Base-by-base conservation (phyloP, 2,888 invertebrate genomes). In the Leptinotarsa juncta region DNA sequence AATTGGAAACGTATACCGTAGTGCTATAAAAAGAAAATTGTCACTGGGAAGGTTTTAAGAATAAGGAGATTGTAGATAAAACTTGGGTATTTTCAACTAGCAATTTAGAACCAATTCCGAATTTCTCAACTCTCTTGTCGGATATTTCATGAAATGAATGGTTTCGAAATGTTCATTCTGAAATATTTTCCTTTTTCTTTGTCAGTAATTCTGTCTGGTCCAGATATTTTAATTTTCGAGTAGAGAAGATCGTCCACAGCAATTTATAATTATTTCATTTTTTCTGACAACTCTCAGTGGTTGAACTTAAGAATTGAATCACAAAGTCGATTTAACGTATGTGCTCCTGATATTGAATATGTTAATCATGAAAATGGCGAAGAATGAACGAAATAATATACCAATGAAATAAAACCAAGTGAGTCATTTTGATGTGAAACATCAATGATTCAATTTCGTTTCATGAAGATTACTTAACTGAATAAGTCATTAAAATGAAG, bases 31-130 rank as follows among this genome's bases (percentile, higher is more conserved):
- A 42, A 53, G 42, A 18, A 68, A 53, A 68, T 68, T 53, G 32
- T 32, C 60, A 48, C 49, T 48, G 51, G 18, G n/a, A 70, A 20
- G 70, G 50, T 32, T 32, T 62, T 62, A 7, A 18, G 50, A 62
- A 70, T 70, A 69, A 73, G 70, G 50, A 73, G 73, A 70, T 73
- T 55, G 66, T 60, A 73, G 69, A 70, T 70, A 65, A 53, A 60
- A 73, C 55, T 73, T 73, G 65, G 70, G 65, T 73, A 65, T 53
- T 73, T 65, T 65, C 69, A 73, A 73, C 68, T 73, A 70, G 50
- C 73, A 68, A 55, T 73, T 73, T 50, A 66, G 57, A 73, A 73
- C 70, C 73, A 69, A 65, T 73, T 73, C 65, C 51, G 57, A 70
- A 73, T 73, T 70, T 73, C 65, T 60, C 65, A 26, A 32, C 66